Evolutionary conservation across 2,888 invertebrate species (phyloP).

Genomic region (Oithona nana): DNA sequence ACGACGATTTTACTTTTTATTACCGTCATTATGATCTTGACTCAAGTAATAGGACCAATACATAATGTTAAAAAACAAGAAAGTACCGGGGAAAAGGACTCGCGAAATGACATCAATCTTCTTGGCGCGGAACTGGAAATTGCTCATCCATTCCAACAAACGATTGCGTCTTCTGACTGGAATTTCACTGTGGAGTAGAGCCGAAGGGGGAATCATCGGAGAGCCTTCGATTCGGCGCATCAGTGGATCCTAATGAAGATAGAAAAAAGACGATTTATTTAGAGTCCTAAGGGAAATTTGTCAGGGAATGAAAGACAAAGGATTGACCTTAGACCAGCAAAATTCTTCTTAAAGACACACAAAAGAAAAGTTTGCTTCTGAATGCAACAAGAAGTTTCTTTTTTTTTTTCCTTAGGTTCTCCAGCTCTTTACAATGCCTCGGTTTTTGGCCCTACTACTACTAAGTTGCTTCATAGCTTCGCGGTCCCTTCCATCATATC

Average conservation of each 20-base stretch:
- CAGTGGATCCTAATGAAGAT: conserved; percentile 12
- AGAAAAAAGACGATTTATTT: no score
- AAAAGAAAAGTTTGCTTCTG: no score
- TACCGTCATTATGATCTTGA: conserved; percentile 3
- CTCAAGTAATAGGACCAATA: conserved; percentile 17
- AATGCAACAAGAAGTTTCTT: no score
- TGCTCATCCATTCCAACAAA: conserved; percentile 4
- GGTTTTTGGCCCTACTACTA: no score
- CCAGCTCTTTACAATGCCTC: no score
- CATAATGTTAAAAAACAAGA: conserved; percentile 12
- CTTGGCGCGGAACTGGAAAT: conserved; percentile 18
- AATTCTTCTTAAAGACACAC: no score
- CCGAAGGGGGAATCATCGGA: conserved; percentile 15
- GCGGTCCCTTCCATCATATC: no score
- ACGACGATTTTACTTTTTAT: conserved; percentile 6
- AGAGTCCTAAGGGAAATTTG: no score
- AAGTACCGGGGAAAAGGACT: conserved; percentile 12
- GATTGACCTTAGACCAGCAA: no score
- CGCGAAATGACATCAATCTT: conserved; percentile 21
- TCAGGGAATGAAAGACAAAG: background rate
- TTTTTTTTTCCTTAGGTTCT: no score
- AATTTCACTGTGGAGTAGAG: conserved; percentile 3
- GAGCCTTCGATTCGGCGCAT: conserved; percentile 16
- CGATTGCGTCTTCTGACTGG: conserved; percentile 8
- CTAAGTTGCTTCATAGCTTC: no score